Base-by-base conservation (phyloP, 2,888 invertebrate species). In the Galeopsomyia nigrocyanea region DNA sequence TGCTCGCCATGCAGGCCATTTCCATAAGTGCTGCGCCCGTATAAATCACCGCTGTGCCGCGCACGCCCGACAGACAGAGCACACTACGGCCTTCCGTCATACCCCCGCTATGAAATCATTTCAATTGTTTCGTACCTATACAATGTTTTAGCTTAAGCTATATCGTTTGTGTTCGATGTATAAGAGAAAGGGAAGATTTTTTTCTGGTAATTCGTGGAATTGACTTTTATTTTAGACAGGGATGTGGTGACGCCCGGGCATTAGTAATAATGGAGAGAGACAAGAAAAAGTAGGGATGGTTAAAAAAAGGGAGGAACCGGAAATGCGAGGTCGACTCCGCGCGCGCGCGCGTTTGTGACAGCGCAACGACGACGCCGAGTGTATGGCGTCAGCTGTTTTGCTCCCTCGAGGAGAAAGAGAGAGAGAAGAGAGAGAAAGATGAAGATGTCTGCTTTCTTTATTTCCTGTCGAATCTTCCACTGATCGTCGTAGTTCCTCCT, bases 351-450 rank as follows among this genome's bases (percentile, higher is more conserved):
- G n/a, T n/a, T n/a, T n/a, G n/a, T 72, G 19, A 21, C 50, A 31
- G 77, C 77, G 78, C 26, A 26, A 74, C 76, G 71, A 76, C 78
- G 80, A 77, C 79, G 79, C 39, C 13, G 80, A 82, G 80, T 81
- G 81, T 82, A 83, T 83, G 81, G 81, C 82, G 83, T 84, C 84
- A 84, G 83, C 83, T 83, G 84, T 84, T 84, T 84, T 83, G 82
- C 82, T 80, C 80, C 80, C 39, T 39, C 13, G 6, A 39, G 39
- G 39, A 13, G 39, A 3, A 39, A 13, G 39, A 39, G 7, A 31
- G 7, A 31, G 31, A 31, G 31, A 31, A 21, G 17, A 16, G 13
- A 22, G 10, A n/a, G 31, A 60, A n/a, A 31, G 78, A 79, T 77
- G 78, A 79, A 79, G 78, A 78, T 75, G 79, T 77, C 74, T 75